Conservation (phyloP, 1,140 invertebrate species). For the Steinernema khuongi region DNA sequence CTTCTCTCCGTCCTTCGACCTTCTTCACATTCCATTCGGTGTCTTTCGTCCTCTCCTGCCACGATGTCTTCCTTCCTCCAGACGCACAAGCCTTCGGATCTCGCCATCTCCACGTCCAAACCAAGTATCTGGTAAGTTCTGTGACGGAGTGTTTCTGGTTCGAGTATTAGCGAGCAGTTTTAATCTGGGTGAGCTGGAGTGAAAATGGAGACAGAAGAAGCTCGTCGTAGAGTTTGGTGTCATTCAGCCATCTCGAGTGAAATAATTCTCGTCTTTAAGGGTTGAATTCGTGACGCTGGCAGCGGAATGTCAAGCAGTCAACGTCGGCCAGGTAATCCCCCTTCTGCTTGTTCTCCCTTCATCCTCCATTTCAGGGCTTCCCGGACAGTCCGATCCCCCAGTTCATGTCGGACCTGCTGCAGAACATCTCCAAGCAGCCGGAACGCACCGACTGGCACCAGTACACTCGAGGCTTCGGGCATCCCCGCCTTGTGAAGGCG, state of each 20-base stretch:
- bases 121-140: conserved; percentile 36
- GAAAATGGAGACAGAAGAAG: too few relatives aligned
- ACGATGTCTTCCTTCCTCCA: background rate
- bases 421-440: conserved; percentile 66
- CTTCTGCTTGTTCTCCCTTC: background rate
- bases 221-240: background rate
- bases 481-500: conserved; percentile 78
- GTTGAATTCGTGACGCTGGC: conserved; percentile 87
- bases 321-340: conserved; percentile 74
- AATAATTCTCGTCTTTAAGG: conserved; percentile 65
- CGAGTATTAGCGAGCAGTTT: background rate
- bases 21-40: background rate
- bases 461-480: conserved; percentile 73
- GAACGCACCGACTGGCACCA: conserved; percentile 78
- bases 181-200: too few relatives aligned
- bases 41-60: background rate
- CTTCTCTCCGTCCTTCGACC: background rate
- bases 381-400: conserved; percentile 83
- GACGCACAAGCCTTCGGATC: background rate
- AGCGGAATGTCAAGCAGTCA: conserved; percentile 79
- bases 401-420: conserved; percentile 74
- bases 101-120: conserved; percentile 3
- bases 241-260: background rate
- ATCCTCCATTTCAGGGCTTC: conserved; percentile 68
- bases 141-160: too few relatives aligned